phyloP scores from a whole-genome alignment of 2,888 invertebrate genomes.

The Phengaris alcon region DNA sequence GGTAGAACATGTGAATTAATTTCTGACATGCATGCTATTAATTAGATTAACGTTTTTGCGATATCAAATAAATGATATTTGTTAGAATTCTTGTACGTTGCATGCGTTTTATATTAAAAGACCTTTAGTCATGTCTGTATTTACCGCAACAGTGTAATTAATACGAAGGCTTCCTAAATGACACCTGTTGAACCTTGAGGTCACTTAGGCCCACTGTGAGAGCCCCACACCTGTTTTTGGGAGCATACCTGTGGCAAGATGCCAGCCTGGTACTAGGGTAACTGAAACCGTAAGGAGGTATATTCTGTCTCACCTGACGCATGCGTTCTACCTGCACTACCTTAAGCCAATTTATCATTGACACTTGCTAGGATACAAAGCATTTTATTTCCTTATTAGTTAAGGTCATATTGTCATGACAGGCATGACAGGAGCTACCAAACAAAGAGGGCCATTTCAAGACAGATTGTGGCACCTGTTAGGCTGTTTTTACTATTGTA shows the following conservation, averaged over 20 bases:
- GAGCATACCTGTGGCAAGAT: conserved; percentile 78
- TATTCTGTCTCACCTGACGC: conserved; percentile 61
- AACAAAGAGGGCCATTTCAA: background rate
- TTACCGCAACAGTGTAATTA: background rate
- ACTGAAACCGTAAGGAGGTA: conserved; percentile 53
- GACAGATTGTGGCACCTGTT: conserved; percentile 37
- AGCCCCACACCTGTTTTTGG: conserved; percentile 62
- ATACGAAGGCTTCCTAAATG: conserved; percentile 32
- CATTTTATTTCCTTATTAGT: conserved; percentile 37
- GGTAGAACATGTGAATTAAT: background rate
- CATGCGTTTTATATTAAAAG: background rate
- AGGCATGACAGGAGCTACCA: background rate
- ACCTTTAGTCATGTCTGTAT: background rate
- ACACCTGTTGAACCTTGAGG: conserved; percentile 51
- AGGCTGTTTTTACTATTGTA: conserved; percentile 33
- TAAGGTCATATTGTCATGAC: conserved; percentile 12
- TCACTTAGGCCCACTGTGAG: conserved; percentile 52
- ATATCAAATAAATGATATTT: background rate
- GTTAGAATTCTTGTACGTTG: background rate
- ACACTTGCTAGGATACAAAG: conserved; percentile 42
- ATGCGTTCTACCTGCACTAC: conserved; percentile 73
- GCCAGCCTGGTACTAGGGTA: conserved; percentile 76
- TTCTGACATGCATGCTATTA: background rate
- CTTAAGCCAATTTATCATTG: conserved; percentile 52
- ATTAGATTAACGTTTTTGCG: background rate